A percentile compares a stretch with the other conserved stretches of the same genome.
Evolutionary conservation across 1,140 invertebrate species (phyloP).

Genomic region (Charaxes varanes): DNA sequence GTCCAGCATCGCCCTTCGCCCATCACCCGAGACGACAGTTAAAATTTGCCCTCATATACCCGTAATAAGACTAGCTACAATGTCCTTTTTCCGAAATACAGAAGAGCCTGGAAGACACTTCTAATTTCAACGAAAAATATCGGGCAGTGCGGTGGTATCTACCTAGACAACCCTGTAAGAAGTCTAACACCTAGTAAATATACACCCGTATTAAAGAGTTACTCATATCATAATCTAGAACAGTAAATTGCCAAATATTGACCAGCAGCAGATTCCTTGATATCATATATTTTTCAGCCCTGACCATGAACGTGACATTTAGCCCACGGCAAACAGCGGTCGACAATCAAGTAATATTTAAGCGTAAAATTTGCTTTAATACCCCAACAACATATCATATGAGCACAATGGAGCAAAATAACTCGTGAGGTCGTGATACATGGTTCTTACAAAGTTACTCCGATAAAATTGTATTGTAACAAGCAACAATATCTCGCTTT

Average conservation of each 20-base stretch:
- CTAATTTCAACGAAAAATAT: no score
- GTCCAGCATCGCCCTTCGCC: no score
- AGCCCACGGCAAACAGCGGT: slow-evolving; percentile 4
- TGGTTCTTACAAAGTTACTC: slow-evolving; percentile 2
- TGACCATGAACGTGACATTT: slow-evolving; percentile 9
- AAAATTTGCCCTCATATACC: no score
- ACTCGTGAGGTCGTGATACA: slow-evolving; percentile 19
- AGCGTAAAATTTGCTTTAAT: slow-evolving; percentile 7
- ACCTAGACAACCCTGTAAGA: no score
- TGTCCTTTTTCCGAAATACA: no score
- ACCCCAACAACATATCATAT: neutral
- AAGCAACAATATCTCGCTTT: neutral
- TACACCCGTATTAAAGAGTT: no score
- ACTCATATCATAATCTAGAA: no score
- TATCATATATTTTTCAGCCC: slow-evolving; percentile 3
- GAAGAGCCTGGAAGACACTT: no score
- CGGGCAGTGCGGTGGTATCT: no score
- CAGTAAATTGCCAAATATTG: slow-evolving; percentile 9
- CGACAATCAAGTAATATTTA: slow-evolving; percentile 3
- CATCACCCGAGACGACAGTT: no score
- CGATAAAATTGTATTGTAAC: slow-evolving; percentile 11
- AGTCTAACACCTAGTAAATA: no score
- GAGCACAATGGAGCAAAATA: slow-evolving; percentile 3
- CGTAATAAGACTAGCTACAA: no score
- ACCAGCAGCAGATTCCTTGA: neutral